Conservation (phyloP, 2,797 vertebrate species). For the Scomberomorus guttatus region DNA sequence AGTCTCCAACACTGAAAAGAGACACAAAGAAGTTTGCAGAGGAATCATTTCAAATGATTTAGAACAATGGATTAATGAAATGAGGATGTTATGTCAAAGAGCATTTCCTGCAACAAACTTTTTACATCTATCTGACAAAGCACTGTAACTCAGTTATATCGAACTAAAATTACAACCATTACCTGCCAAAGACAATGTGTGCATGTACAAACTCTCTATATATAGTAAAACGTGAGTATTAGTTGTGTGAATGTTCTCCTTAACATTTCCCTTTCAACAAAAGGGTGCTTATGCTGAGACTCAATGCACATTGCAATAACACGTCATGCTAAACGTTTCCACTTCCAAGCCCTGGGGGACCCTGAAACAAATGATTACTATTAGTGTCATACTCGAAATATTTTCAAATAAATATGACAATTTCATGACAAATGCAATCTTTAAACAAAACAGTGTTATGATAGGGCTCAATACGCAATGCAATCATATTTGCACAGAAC, state of each 20-base stretch:
- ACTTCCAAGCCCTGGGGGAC: neutral
- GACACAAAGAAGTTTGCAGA: constrained; percentile 31
- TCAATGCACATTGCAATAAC: constrained; percentile 41
- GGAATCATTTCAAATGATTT: neutral
- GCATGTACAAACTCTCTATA: neutral
- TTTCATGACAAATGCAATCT: neutral
- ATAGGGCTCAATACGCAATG: neutral
- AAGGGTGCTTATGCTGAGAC: constrained; percentile 14
- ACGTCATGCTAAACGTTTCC: neutral
- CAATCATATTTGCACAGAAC: neutral
- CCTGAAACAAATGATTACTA: neutral
- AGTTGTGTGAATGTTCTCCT: neutral
- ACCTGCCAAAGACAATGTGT: neutral
- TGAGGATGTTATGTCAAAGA: too few species aligned
- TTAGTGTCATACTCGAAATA: neutral
- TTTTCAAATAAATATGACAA: constrained; percentile 14
- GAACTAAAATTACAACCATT: neutral
- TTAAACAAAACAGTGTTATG: constrained; percentile 3
- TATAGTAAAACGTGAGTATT: constrained; percentile 2
- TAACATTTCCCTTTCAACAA: constrained; percentile 25
- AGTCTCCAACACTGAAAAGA: constrained; percentile 80
- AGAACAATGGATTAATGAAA: too few species aligned
- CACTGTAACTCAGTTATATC: neutral
- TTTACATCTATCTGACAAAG: neutral
- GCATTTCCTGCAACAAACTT: neutral